Conservation (phyloP, 64 coral and sea anemone genomes). For the Trachythela sp. region DNA sequence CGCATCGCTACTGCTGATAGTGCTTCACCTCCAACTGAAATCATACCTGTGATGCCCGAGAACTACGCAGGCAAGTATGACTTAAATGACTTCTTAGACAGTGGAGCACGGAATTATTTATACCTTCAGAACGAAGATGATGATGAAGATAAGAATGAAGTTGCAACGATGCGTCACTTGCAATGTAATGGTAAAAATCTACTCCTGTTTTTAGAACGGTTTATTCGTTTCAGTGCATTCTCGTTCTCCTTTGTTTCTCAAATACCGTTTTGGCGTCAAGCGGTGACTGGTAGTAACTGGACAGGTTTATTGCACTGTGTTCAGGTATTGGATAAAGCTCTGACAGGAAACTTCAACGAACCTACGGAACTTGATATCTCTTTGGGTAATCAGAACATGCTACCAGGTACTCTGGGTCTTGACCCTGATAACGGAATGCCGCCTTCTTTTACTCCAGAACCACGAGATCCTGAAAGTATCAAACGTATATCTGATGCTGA, state of each 20-base stretch:
- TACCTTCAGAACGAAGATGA: not conserved
- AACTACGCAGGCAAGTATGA: not conserved
- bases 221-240: conserved; percentile 83
- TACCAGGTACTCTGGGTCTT: conserved; percentile 42
- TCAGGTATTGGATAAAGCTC: conserved; percentile 46
- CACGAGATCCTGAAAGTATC: conserved; percentile 79
- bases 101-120: not conserved
- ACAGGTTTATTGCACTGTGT: conserved; percentile 68
- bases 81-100: not conserved
- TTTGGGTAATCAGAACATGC: conserved; percentile 38
- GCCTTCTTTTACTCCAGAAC: conserved; percentile 71
- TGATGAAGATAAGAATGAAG: not conserved
- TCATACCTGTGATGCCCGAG: not conserved
- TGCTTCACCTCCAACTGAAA: not conserved
- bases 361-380: conserved; percentile 63
- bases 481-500: conserved; percentile 54
- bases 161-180: conserved; percentile 23
- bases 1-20: not conserved
- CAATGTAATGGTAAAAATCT: conserved; percentile 92
- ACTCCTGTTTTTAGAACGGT: conserved; percentile 63
- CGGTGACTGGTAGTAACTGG: conserved; percentile 60
- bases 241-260: conserved; percentile 86
- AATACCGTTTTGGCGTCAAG: conserved; percentile 63
- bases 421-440: conserved; percentile 60
- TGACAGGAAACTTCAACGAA: conserved; percentile 60